phyloP scores from a whole-genome alignment of 2,113 vertebrate species.

The Sula dactylatra region DNA sequence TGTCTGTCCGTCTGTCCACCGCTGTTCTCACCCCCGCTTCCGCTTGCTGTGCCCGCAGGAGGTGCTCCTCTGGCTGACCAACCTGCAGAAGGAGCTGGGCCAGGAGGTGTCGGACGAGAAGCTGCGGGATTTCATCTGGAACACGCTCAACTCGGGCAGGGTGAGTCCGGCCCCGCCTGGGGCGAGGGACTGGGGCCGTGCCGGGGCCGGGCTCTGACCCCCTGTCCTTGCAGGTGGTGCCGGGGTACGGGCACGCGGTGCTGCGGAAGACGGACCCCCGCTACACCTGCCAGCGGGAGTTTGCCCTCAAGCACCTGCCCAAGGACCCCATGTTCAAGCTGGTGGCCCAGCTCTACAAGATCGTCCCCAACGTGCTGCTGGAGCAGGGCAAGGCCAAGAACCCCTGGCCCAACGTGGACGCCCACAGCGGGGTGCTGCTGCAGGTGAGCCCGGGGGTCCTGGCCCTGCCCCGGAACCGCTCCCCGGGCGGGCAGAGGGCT shows the following conservation, averaged over 20 bases:
- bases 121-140: slow-evolving; percentile 96
- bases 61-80: slow-evolving; percentile 92
- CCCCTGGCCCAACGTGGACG: slow-evolving; percentile 98
- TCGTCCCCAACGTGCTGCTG: slow-evolving; percentile 91
- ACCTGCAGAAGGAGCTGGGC: slow-evolving; percentile 93
- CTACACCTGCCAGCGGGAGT: slow-evolving; percentile 91
- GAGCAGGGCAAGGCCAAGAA: slow-evolving; percentile 98
- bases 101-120: slow-evolving; percentile 91
- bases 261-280: slow-evolving; percentile 93
- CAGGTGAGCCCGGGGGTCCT: slow-evolving; percentile 75
- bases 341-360: slow-evolving; percentile 95
- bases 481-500: accelerated
- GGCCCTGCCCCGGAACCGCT: accelerated
- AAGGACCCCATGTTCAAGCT: slow-evolving; percentile 93
- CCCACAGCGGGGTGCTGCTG: slow-evolving; percentile 94
- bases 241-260: slow-evolving; percentile 92
- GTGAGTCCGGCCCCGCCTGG: slow-evolving; percentile 55
- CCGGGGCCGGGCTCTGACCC: not conserved
- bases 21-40: accelerated
- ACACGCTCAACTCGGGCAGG: slow-evolving; percentile 95
- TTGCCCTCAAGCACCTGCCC: slow-evolving; percentile 93
- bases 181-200: not conserved
- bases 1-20: accelerated
- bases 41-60: slow-evolving; percentile 70
- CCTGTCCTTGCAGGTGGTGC: slow-evolving; percentile 80